phyloP scores from a whole-genome alignment of 2,888 invertebrate genomes.

The Dryocosmus kuriphilus region DNA sequence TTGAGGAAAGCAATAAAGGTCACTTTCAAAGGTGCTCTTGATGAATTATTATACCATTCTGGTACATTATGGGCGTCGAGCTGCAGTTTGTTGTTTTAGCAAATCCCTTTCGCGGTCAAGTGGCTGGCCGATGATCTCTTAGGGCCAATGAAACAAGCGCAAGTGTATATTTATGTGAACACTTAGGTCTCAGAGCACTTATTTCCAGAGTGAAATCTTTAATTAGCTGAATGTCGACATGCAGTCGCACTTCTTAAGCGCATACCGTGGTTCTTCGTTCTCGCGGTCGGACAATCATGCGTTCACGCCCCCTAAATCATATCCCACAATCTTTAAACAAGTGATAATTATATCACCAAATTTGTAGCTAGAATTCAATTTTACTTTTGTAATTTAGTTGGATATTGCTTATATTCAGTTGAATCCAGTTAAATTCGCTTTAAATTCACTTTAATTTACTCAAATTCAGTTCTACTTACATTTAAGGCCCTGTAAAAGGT shows the following conservation, averaged over 20 bases:
- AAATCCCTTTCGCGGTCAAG: constrained; percentile 23
- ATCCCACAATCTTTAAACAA: not conserved
- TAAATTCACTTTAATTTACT: too few species aligned
- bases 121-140: constrained; percentile 18
- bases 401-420: too few species aligned
- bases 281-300: not conserved
- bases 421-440: too few species aligned
- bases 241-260: constrained; percentile 34
- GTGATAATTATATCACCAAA: not conserved
- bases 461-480: too few species aligned
- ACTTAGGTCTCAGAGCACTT: constrained; percentile 40
- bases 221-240: constrained; percentile 37
- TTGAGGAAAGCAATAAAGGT: constrained; percentile 20
- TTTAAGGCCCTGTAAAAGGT: too few species aligned
- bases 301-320: not conserved
- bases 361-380: not conserved
- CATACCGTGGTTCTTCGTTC: constrained; percentile 11
- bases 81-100: constrained; percentile 22
- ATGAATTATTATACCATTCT: constrained; percentile 26
- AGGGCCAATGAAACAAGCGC: constrained; percentile 25
- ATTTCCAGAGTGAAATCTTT: constrained; percentile 40
- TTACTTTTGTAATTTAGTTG: too few species aligned
- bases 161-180: constrained; percentile 38
- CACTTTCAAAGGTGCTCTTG: constrained; percentile 18
- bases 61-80: constrained; percentile 15